phyloP scores from a whole-genome alignment of 2,113 vertebrate genomes.

The Indicator indicator region DNA sequence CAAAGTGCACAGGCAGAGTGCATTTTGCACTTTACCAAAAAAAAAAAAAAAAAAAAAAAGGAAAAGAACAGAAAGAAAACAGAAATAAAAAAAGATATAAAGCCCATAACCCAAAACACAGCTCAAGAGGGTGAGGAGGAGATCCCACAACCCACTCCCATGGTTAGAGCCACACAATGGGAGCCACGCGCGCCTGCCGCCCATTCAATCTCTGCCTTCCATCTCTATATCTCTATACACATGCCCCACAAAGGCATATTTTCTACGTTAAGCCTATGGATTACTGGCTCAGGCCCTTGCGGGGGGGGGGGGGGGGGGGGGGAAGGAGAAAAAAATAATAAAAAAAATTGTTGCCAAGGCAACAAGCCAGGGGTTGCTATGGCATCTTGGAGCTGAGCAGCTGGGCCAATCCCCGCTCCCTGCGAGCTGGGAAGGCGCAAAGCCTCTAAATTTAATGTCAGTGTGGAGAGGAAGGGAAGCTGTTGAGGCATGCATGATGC shows the following conservation, averaged over 20 bases:
- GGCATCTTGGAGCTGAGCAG: constrained; percentile 93
- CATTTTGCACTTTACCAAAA: background rate
- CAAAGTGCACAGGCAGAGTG: background rate
- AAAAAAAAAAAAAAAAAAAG: background rate
- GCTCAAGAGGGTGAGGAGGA: background rate
- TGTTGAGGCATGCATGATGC: constrained; percentile 85
- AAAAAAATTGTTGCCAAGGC: constrained; percentile 89
- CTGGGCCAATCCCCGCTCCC: constrained; percentile 95
- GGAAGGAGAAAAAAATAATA: constrained; percentile 67
- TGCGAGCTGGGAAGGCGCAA: constrained; percentile 84
- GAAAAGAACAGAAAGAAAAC: background rate
- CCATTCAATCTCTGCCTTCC: constrained; percentile 60
- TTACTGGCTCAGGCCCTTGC: constrained; percentile 85
- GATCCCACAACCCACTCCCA: background rate
- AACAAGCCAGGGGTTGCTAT: constrained; percentile 98
- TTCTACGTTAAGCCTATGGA: constrained; percentile 81
- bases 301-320: background rate
- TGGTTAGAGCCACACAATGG: background rate
- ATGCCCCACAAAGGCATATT: constrained; percentile 65
- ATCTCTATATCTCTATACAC: constrained; percentile 32
- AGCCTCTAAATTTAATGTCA: constrained; percentile 87
- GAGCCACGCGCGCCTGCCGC: background rate
- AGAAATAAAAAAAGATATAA: background rate
- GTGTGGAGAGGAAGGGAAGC: constrained; percentile 84
- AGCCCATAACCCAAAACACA: background rate